phyloP scores from a whole-genome alignment of 2,888 invertebrate genomes.

The Eristalis intricaria region DNA sequence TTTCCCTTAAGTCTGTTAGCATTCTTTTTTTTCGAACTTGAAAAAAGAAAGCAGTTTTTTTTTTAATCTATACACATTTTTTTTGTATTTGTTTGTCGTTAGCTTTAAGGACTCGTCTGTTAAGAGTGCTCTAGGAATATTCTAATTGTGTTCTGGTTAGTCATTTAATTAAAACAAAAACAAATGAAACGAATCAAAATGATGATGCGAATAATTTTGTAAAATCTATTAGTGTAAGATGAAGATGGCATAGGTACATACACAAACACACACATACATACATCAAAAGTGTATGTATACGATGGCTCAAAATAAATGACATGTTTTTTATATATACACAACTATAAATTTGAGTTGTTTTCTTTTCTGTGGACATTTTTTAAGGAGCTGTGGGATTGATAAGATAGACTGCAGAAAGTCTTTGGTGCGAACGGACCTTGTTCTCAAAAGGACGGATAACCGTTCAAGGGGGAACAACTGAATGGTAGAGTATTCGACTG shows the following conservation, averaged over 20 bases:
- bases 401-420: too few relatives aligned
- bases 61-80: constrained; percentile 32
- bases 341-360: not conserved
- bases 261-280: not conserved
- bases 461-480: too few relatives aligned
- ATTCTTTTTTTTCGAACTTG: not conserved
- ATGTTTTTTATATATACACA: constrained; percentile 44
- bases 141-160: constrained; percentile 62
- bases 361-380: not conserved
- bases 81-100: constrained; percentile 26
- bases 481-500: too few relatives aligned
- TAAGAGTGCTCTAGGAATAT: constrained; percentile 50
- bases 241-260: not conserved
- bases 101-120: constrained; percentile 46
- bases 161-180: constrained; percentile 18
- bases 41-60: not conserved
- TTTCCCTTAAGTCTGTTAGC: constrained; percentile 62
- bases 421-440: too few relatives aligned
- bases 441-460: too few relatives aligned
- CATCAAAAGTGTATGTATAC: constrained; percentile 43
- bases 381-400: not conserved
- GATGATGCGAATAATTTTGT: not conserved
- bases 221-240: constrained; percentile 33
- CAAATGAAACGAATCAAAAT: constrained; percentile 20
- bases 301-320: constrained; percentile 61